These are phyloP conservation scores for Melolontha melolontha DNA, from an alignment of 2,888 invertebrate genomes.

Conservation along the genomic window DNA sequence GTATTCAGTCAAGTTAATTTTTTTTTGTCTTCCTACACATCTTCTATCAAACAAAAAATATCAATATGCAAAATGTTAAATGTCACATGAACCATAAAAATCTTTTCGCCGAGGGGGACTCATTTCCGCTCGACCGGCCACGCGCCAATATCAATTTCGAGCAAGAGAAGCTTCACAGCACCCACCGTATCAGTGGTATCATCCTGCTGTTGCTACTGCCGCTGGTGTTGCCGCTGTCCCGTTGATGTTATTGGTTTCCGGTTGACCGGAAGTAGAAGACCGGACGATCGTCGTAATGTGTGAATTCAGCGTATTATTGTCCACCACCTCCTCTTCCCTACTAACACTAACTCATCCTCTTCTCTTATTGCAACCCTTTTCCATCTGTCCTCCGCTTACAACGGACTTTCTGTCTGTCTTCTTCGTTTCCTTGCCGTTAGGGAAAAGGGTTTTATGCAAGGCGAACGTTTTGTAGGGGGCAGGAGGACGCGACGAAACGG, in stretches of 20 bases:
- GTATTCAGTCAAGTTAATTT: no score
- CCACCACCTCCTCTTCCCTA: conserved; percentile 39
- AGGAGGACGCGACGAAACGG: conserved; percentile 33
- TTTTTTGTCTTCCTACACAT: no score
- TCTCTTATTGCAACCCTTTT: conserved; percentile 28
- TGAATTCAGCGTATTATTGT: conserved; percentile 59
- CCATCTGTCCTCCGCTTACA: conserved; percentile 5
- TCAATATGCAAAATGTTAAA: conserved; percentile 29
- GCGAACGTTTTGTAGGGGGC: conserved; percentile 41
- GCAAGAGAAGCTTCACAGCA: neutral
- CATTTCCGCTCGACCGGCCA: conserved; percentile 22
- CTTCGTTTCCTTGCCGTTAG: conserved; percentile 13
- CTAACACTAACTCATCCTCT: conserved; percentile 24
- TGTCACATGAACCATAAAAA: conserved; percentile 25
- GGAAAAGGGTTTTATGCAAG: conserved; percentile 25
- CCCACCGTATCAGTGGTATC: neutral
- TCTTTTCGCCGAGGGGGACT: conserved; percentile 14
- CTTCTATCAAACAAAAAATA: conserved; percentile 5
- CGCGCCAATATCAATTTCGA: conserved; percentile 30
- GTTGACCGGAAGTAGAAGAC: conserved; percentile 57
- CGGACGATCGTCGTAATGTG: conserved; percentile 55
- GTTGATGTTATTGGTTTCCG: conserved; percentile 58
- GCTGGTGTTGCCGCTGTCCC: conserved; percentile 11
- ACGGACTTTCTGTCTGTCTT: conserved; percentile 13
- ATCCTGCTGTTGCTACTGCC: neutral